Base-by-base conservation (phyloP, 2,113 vertebrate species). In the Cyanoramphus novaezelandiae region DNA sequence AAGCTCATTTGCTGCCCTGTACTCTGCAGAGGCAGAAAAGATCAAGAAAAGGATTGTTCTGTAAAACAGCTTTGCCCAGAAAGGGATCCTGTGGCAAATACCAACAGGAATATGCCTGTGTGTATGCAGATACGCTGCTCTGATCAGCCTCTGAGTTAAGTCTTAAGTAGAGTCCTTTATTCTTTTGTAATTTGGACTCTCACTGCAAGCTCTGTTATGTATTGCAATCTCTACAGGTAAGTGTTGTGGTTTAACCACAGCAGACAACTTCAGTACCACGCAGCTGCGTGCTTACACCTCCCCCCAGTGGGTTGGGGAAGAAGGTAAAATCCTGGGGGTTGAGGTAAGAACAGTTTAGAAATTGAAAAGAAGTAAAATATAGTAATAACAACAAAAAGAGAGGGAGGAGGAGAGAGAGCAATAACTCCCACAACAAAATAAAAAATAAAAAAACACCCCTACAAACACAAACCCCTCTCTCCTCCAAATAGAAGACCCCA, bases 81-180 rank as follows among this genome's bases (percentile, higher is more conserved):
- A 80, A n/a, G 3, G 7, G 15, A 12, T 87, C 18, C 7, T 53
- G 0, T 70, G 25, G 7, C 9, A 83, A 43, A 14, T 43, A 52
- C 0, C 16, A 41, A 13, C 14, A 57, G 47, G 24, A 65, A 0
- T 35, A 27, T 21, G 4, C 18, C 20, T 75, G 1, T 43, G 19
- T 37, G 11, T 47, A 9, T 37, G 50, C 35, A 60, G 6, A 23
- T 37, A 6, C 55, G 37, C 17, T 35, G 6, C 31, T 90, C 10
- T 72, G 13, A 44, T 64, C 8, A 79, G 29, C 15, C n/a, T 82
- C 31, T 74, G 8, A 79, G 13, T 64, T 41, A 70, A 79, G 13
- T 21, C 9, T 52, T 63, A 9, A 49, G 23, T 9, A 6, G 44
- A 59, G 12, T 57, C 31, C 10, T 85, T 91, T 3, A 16, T 75